Evolutionary conservation across 2,113 vertebrate genomes (phyloP).

Genomic region (Camelus dromedarius): DNA sequence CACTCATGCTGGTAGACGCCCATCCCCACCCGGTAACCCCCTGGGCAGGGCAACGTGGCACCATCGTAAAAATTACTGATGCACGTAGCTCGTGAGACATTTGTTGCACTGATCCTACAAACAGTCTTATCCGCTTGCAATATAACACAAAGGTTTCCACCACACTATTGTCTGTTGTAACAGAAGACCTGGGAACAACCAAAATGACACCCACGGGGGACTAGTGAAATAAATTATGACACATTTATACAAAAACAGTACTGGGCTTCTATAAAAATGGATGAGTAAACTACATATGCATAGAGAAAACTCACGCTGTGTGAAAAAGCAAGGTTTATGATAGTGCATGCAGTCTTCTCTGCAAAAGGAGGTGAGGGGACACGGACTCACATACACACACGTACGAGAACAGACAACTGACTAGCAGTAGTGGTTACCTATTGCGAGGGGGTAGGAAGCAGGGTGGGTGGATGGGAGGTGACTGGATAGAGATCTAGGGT

Average conservation of each 20-base stretch:
- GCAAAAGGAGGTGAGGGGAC: not conserved
- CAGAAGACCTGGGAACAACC: not conserved
- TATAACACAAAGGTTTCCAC: not conserved
- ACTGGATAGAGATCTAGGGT: not conserved
- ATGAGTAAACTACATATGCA: not conserved
- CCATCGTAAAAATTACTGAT: not conserved
- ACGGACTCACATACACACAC: not conserved
- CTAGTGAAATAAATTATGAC: not conserved
- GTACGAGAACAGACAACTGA: not conserved
- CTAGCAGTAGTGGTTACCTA: not conserved
- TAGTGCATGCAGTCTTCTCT: accelerated
- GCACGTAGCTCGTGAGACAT: accelerated
- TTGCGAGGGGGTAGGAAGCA: not conserved
- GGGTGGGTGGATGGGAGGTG: not conserved
- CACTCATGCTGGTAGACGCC: accelerated
- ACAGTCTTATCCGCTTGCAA: not conserved
- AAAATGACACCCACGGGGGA: not conserved
- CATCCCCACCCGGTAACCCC: no score
- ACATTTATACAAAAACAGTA: not conserved
- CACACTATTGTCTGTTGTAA: not conserved
- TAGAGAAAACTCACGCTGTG: not conserved
- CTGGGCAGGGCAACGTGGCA: not conserved
- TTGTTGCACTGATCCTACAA: not conserved
- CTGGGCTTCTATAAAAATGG: not conserved
- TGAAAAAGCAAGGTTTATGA: not conserved